A percentile compares a stretch with the other conserved stretches of the same genome.
phyloP scores from a whole-genome alignment of 2,113 vertebrate genomes.

The Hippopotamus amphibius region DNA sequence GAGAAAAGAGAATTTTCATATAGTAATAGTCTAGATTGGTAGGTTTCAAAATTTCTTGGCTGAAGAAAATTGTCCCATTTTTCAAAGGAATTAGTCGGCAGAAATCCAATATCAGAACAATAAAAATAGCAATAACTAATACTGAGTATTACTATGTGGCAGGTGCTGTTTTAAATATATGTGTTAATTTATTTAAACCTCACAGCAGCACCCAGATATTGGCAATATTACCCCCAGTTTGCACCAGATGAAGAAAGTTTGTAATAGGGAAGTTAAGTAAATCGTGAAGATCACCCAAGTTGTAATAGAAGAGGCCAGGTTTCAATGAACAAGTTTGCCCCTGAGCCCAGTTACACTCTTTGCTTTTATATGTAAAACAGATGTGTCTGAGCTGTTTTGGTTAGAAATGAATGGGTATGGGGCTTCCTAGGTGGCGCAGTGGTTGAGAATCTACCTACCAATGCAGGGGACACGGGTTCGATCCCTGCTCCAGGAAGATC shows the following conservation, averaged over 20 bases:
- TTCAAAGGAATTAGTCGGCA: conserved; percentile 55
- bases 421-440: no score
- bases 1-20: conserved; percentile 66
- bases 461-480: no score
- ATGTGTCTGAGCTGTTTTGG: background rate
- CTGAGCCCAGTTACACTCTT: background rate
- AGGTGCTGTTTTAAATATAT: background rate
- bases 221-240: background rate
- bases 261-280: background rate
- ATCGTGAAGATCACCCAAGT: background rate
- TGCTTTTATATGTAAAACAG: background rate
- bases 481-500: no score
- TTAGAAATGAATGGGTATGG: background rate
- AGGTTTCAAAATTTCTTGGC: conserved; percentile 55
- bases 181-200: background rate
- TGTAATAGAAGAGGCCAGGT: background rate
- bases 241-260: background rate
- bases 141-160: background rate
- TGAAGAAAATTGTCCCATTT: conserved; percentile 55
- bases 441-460: no score
- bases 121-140: conserved; percentile 7
- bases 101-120: conserved; percentile 36
- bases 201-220: background rate
- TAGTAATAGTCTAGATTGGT: conserved; percentile 36
- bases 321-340: background rate